phyloP scores from a whole-genome alignment of 2,797 vertebrate genomes.

The Pempheris klunzingeri region DNA sequence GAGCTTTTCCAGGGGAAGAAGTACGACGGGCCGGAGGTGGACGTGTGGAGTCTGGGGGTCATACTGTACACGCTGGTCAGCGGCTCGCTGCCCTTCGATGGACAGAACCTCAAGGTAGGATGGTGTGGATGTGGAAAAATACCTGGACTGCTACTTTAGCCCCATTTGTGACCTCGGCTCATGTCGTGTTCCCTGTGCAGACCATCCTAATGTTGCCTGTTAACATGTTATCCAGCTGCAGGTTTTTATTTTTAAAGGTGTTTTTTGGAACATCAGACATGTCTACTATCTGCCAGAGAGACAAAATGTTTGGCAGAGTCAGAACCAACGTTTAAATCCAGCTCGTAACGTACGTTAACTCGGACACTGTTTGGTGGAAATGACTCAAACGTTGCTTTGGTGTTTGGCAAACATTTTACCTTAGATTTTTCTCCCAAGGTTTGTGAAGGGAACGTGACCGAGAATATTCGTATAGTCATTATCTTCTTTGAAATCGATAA shows the following conservation, averaged over 20 bases:
- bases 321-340: too few species aligned
- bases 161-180: neutral
- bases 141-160: neutral
- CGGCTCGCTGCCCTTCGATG: conserved; percentile 97
- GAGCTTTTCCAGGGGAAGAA: conserved; percentile 99
- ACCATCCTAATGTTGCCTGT: too few species aligned
- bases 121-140: neutral
- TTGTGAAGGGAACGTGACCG: too few species aligned
- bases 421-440: neutral
- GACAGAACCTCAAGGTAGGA: conserved; percentile 96
- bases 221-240: neutral
- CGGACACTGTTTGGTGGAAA: too few species aligned
- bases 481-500: too few species aligned
- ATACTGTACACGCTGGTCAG: conserved; percentile 98
- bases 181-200: too few species aligned
- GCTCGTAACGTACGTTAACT: too few species aligned
- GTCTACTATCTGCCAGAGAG: neutral
- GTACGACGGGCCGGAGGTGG: conserved; percentile 97
- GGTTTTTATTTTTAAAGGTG: neutral
- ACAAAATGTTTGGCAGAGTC: neutral
- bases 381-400: too few species aligned
- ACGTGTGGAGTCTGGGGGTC: conserved; percentile 98
- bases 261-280: neutral
- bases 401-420: neutral
- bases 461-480: too few species aligned